Conservation (phyloP, 2,888 invertebrate species). For the Hydrotaea diabolus region DNA sequence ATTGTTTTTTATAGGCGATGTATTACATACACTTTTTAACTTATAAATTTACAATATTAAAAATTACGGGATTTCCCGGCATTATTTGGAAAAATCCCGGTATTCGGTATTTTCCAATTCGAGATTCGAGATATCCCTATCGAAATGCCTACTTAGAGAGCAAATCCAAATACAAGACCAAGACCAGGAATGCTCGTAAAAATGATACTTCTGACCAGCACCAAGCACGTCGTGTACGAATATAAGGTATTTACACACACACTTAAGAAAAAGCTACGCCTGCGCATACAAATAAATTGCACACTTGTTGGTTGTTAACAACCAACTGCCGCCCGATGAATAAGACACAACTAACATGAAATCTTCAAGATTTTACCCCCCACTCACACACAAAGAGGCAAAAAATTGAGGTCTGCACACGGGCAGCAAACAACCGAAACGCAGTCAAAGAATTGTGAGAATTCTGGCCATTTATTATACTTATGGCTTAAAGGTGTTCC, state of each 20-base stretch:
- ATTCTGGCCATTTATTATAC: constrained; percentile 27
- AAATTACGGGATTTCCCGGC: too few species aligned
- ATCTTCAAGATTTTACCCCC: background rate
- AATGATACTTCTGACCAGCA: constrained; percentile 9
- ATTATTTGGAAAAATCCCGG: too few species aligned
- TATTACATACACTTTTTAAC: too few species aligned
- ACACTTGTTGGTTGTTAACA: background rate
- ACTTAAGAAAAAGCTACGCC: background rate
- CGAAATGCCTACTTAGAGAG: background rate
- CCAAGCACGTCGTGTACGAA: background rate
- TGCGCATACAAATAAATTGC: background rate
- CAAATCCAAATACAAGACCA: background rate
- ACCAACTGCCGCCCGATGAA: background rate
- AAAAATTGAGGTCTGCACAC: background rate
- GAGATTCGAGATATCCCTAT: too few species aligned
- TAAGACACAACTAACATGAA: background rate
- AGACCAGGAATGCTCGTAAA: constrained; percentile 23
- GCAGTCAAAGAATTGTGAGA: constrained; percentile 6
- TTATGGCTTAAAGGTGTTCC: constrained; percentile 12
- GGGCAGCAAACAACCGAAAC: background rate
- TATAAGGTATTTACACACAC: background rate
- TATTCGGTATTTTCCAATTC: too few species aligned
- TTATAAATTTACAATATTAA: too few species aligned
- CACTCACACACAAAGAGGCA: too few species aligned
- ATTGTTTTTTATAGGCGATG: too few species aligned